Evolutionary conservation across 2,113 vertebrate genomes (phyloP).

Genomic region (Dasyprocta punctata): DNA sequence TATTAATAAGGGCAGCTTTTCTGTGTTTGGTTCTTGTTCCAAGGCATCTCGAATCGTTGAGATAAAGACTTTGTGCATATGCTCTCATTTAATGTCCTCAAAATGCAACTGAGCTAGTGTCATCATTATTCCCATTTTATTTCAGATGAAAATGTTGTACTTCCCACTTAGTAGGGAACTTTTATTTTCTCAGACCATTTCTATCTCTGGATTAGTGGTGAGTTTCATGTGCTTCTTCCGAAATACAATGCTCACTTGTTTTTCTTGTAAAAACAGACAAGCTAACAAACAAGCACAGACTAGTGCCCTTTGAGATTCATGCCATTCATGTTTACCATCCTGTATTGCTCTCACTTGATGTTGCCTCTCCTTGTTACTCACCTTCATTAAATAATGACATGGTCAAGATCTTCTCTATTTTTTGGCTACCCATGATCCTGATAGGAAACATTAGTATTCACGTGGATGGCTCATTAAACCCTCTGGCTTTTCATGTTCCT

Average conservation of each 20-base stretch:
- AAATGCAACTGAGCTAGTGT: not conserved
- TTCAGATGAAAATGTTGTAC: not conserved
- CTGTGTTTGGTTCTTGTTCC: not conserved
- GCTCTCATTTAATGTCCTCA: not conserved
- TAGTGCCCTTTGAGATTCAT: not conserved
- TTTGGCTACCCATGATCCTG: not conserved
- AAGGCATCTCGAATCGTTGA: not conserved
- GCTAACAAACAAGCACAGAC: not conserved
- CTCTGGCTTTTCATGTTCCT: not conserved
- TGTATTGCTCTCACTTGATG: not conserved
- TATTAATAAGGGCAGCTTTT: not conserved
- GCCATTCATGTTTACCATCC: not conserved
- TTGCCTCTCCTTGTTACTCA: not conserved
- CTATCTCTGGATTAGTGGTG: not conserved
- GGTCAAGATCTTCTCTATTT: not conserved
- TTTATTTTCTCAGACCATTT: slow-evolving; percentile 11
- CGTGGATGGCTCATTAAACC: not conserved
- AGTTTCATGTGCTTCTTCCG: not conserved
- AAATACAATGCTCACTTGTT: not conserved
- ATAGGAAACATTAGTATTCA: not conserved
- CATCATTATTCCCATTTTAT: not conserved
- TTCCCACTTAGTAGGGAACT: not conserved
- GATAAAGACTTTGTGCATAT: not conserved
- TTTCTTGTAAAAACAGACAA: not conserved
- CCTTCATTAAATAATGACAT: not conserved